Evolutionary conservation across 1,140 invertebrate species (phyloP).

Genomic region (Drosophila ohnishii): DNA sequence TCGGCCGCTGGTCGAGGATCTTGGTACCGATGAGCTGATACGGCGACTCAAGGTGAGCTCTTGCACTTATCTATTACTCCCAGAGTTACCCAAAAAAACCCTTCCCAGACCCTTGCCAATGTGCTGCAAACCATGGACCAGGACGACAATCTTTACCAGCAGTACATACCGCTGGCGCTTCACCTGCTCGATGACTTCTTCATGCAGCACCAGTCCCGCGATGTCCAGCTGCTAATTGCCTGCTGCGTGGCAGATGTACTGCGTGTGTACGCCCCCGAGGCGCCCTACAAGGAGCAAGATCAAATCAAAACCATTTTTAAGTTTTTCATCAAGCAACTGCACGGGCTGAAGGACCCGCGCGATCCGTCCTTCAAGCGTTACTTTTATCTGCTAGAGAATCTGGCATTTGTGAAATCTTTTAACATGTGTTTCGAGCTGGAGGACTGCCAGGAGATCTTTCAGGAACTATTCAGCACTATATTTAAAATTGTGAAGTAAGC

Average conservation of each 20-base stretch:
- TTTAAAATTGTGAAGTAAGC: slow-evolving; percentile 97
- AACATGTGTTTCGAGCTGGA: slow-evolving; percentile 99
- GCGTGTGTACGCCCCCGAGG: slow-evolving; percentile 98
- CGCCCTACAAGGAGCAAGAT: slow-evolving; percentile 97
- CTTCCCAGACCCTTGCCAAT: slow-evolving; percentile 91
- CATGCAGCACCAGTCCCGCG: slow-evolving; percentile 93
- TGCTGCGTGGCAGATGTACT: slow-evolving; percentile 99
- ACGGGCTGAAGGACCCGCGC: slow-evolving; percentile 97
- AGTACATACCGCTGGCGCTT: slow-evolving; percentile 96
- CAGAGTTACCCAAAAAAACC: neutral
- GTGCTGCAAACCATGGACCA: slow-evolving; percentile 98
- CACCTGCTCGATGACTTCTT: slow-evolving; percentile 97
- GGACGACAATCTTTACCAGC: slow-evolving; percentile 96
- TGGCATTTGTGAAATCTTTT: slow-evolving; percentile 99
- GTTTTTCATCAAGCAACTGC: slow-evolving; percentile 97
- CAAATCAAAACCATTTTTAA: slow-evolving; percentile 96
- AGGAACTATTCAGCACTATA: slow-evolving; percentile 96
- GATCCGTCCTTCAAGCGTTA: slow-evolving; percentile 99
- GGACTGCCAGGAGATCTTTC: slow-evolving; percentile 98
- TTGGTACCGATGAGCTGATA: slow-evolving; percentile 97
- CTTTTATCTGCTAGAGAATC: slow-evolving; percentile 97
- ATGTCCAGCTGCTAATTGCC: slow-evolving; percentile 96
- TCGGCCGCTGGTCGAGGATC: slow-evolving; percentile 94
- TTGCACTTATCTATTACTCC: neutral
- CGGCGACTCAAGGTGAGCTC: slow-evolving; percentile 92